Percentiles rank a stretch among this genome's conserved stretches.
Evolutionary conservation across 1,140 invertebrate species (phyloP).

Genomic region (Bactericera cockerelli): DNA sequence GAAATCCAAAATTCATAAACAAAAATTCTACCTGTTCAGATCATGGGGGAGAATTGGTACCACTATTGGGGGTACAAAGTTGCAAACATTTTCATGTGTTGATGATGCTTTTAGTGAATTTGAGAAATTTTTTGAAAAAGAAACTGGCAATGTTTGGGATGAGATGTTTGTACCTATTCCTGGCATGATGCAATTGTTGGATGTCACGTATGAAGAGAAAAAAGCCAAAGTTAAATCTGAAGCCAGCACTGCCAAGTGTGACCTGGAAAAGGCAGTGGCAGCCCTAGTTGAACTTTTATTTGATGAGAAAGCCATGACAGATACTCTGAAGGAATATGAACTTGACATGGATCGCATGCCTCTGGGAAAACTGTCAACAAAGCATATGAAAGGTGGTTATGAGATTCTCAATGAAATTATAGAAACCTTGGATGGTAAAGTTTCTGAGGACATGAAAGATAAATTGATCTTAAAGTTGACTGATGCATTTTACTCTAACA

Average conservation of each 20-base stretch:
- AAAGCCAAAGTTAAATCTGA: not conserved
- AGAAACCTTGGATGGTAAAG: slow-evolving; percentile 20
- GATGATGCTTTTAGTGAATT: slow-evolving; percentile 50
- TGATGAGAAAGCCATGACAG: not conserved
- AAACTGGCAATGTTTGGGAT: slow-evolving; percentile 68
- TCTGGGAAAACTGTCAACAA: slow-evolving; percentile 83
- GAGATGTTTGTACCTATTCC: slow-evolving; percentile 63
- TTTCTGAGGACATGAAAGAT: not conserved
- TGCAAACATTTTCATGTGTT: slow-evolving; percentile 39
- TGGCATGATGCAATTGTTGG: slow-evolving; percentile 71
- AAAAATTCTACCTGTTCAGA: slow-evolving; percentile 34
- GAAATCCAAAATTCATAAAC: slow-evolving; percentile 48
- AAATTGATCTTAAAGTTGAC: slow-evolving; percentile 72
- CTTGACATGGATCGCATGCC: slow-evolving; percentile 96
- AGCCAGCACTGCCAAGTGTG: too few species aligned
- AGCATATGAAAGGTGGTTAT: slow-evolving; percentile 79
- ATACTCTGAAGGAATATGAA: slow-evolving; percentile 28
- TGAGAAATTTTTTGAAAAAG: slow-evolving; percentile 55
- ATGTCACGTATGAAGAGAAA: slow-evolving; percentile 67
- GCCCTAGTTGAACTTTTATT: not conserved
- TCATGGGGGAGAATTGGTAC: slow-evolving; percentile 95
- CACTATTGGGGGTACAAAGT: slow-evolving; percentile 65
- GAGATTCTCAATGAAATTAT: slow-evolving; percentile 62
- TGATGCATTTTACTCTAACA: slow-evolving; percentile 85
- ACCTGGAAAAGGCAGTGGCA: not conserved